Base-by-base conservation (phyloP, 2,888 invertebrate species). In the Drosophila mayaguana region DNA sequence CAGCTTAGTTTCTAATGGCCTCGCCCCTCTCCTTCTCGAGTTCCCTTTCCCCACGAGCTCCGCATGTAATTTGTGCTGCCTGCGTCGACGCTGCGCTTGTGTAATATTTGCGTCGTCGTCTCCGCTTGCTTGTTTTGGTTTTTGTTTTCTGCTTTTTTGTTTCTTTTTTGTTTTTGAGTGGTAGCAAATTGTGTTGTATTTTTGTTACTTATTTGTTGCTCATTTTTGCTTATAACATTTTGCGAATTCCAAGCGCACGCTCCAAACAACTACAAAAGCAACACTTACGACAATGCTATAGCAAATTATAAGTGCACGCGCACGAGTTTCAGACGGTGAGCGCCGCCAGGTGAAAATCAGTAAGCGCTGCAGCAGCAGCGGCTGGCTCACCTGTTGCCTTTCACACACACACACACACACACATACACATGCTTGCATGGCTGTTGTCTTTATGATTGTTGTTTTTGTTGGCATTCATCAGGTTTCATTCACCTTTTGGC, bases 401-500 rank as follows among this genome's bases (percentile, higher is more conserved):
- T 72, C 72, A 50, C 42, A 40, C 20, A 43, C 45, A 28, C 28
- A 50, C n/a, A 50, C 65, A 48, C 32, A 45, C 25, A 25, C 28
- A 28, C 28, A n/a, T 12, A 42, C 43, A n/a, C 18, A n/a, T 11
- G 12, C 36, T n/a, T n/a, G 36, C 36, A 32, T 34, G 42, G 45
- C n/a, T 54, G 57, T 59, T 57, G 50, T 48, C 72, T 75, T 64
- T 57, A 48, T 63, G 65, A 56, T 56, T 78, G 66, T 60, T 71
- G 55, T 53, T 66, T 72, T 72, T 75, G 66, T 70, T 88, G 80
- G 82, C 90, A 90, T 90, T 90, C 89, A 77, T 78, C 78, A 90
- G 73, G 90, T 89, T 90, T 89, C 91, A 90, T 90, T 90, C 89
- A 90, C 90, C 89, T 90, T 80, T 90, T 59, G 64, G 63, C 42